phyloP scores from a whole-genome alignment of 2,113 vertebrate genomes.

The Epinephelus moara region DNA sequence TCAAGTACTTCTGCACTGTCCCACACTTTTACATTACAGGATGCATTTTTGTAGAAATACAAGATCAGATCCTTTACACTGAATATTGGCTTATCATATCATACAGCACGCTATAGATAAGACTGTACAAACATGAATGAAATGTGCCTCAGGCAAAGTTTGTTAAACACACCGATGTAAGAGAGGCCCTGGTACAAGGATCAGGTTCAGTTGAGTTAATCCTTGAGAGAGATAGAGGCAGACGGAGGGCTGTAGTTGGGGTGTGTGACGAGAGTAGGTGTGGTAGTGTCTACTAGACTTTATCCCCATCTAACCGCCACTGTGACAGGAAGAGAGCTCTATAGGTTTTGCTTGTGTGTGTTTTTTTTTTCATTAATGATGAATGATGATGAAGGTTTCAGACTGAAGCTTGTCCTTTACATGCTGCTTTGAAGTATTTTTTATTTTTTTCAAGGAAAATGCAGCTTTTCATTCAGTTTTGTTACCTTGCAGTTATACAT shows the following conservation, averaged over 20 bases:
- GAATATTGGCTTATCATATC: background rate
- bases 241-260: slow-evolving; percentile 47
- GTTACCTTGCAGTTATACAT: background rate
- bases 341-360: slow-evolving; percentile 2
- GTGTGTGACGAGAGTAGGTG: slow-evolving; percentile 63
- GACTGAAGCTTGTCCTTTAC: background rate
- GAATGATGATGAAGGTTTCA: slow-evolving; percentile 20
- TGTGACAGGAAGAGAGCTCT: slow-evolving; percentile 50
- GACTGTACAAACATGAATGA: slow-evolving; percentile 69
- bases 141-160: slow-evolving; percentile 74
- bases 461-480: background rate
- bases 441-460: background rate
- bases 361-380: slow-evolving; percentile 5
- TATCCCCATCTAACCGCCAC: slow-evolving; percentile 77
- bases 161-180: slow-evolving; percentile 75
- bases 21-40: slow-evolving; percentile 41
- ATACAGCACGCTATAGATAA: slow-evolving; percentile 25
- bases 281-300: slow-evolving; percentile 47
- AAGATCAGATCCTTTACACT: background rate
- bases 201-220: slow-evolving; percentile 81
- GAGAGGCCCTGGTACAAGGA: slow-evolving; percentile 51
- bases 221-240: slow-evolving; percentile 51
- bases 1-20: slow-evolving; percentile 1
- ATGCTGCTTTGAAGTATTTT: background rate
- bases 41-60: background rate